Percentiles rank a stretch among this genome's conserved stretches.
Conservation (phyloP, 2,888 invertebrate genomes). For the Aproaerema taeniolella region DNA sequence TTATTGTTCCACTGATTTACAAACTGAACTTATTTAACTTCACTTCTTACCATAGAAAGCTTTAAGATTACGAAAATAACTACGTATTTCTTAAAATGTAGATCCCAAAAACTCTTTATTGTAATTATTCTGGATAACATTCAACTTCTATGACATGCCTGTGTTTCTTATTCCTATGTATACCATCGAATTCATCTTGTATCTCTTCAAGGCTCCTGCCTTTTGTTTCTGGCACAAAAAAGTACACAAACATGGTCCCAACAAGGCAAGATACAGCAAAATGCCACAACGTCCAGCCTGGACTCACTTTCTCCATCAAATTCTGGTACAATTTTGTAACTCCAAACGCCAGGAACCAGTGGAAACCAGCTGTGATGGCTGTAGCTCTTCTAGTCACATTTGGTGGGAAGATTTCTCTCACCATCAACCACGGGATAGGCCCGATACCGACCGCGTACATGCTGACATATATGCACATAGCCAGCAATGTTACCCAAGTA, state of each 20-base stretch:
- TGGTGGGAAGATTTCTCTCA: constrained; percentile 81
- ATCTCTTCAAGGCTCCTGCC: constrained; percentile 75
- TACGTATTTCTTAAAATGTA: too few relatives aligned
- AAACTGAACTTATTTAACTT: too few relatives aligned
- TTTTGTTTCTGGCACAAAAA: constrained; percentile 83
- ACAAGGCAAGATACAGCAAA: constrained; percentile 79
- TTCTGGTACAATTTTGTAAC: constrained; percentile 81
- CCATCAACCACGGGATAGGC: constrained; percentile 85
- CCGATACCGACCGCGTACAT: constrained; percentile 82
- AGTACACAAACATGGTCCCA: constrained; percentile 79
- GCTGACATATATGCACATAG: constrained; percentile 75
- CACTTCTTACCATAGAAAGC: too few relatives aligned
- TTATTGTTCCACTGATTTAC: too few relatives aligned
- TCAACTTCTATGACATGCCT: constrained; percentile 65
- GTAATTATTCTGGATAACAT: constrained; percentile 23
- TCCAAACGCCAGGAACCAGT: constrained; percentile 82
- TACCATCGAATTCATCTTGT: constrained; percentile 70
- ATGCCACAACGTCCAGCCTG: constrained; percentile 81
- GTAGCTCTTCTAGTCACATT: constrained; percentile 80
- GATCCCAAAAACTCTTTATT: too few relatives aligned
- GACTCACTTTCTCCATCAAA: constrained; percentile 70
- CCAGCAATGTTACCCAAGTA: constrained; percentile 76
- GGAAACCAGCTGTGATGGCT: constrained; percentile 81
- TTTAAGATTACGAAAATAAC: too few relatives aligned
- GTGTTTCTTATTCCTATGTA: constrained; percentile 55